Evolutionary conservation across 2,113 vertebrate species (phyloP), one percentile per base, ranked within the genome.

Genomic region (Trinectes maculatus): DNA sequence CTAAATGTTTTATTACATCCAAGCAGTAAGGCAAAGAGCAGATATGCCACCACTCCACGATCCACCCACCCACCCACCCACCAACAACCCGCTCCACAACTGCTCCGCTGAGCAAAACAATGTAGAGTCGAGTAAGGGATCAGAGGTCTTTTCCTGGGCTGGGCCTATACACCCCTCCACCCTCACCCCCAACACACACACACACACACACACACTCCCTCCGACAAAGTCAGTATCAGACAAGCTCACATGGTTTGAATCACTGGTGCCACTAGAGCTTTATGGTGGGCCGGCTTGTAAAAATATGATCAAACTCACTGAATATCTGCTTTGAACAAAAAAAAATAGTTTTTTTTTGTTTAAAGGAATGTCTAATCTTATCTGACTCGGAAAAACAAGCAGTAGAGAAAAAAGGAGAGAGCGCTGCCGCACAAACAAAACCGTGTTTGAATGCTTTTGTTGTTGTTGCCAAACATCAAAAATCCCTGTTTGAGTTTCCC

Each of bases 241-340:
- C 68, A 7, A 65, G 84, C 85, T 91, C 89, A 91, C 88, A 90
- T 91, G 90, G 87, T 90, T 88, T 83, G 82, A 91, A 91, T 91
- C 90, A 90, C 87, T 87, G 87, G 79, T 15, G 74, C 89, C 86
- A 79, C 80, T 72, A 74, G 77, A 85, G 61, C 77, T 34, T 60
- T 74, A 84, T 52, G 63, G 44, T 65, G 71, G 76, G 71, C 66
- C 70, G 18, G 51, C 46, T 78, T 65, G 46, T n/a, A 88, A 83
- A 87, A 85, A 79, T 63, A 67, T 62, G 44, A 68, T 56, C 40
- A 62, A 68, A 69, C 70, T 59, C 13, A n/a, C 56, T 31, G 19
- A 25, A 31, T 47, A 68, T 75, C 58, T 74, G 49, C 46, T 66
- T 51, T 34, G 43, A 59, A 53, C 5, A 54, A 8, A 22, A 54